A percentile compares a stretch with the other conserved stretches of the same genome.
phyloP scores from a whole-genome alignment of 2,888 invertebrate genomes.

The Parnassius smintheus region DNA sequence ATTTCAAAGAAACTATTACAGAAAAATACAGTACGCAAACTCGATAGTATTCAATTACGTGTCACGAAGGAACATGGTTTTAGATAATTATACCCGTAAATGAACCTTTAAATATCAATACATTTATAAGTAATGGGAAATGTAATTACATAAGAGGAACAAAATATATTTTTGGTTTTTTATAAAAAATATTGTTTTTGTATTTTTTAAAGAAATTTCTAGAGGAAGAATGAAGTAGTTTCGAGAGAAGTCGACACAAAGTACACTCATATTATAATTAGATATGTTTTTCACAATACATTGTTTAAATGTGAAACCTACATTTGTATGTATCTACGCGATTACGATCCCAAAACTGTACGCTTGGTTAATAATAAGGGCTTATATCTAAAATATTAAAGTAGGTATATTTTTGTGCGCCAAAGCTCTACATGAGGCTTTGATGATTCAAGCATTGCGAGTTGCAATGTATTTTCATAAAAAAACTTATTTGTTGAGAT shows the following conservation, averaged over 20 bases:
- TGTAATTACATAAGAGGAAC: slow-evolving; percentile 24
- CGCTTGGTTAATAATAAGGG: slow-evolving; percentile 65
- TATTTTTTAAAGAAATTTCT: too few relatives aligned
- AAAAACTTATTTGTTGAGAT: slow-evolving; percentile 14
- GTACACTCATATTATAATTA: slow-evolving; percentile 73
- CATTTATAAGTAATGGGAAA: slow-evolving; percentile 24
- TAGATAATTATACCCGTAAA: slow-evolving; percentile 44
- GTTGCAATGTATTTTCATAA: slow-evolving; percentile 37
- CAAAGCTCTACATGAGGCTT: slow-evolving; percentile 65
- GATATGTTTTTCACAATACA: slow-evolving; percentile 70
- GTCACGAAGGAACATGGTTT: slow-evolving; percentile 71
- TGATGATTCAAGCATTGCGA: slow-evolving; percentile 61
- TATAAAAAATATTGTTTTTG: slow-evolving; percentile 2
- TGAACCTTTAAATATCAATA: slow-evolving; percentile 18
- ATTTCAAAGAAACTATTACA: slow-evolving; percentile 21
- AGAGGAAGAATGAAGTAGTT: slow-evolving; percentile 37
- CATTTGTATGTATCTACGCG: slow-evolving; percentile 68
- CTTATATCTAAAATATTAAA: slow-evolving; percentile 65
- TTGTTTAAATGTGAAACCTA: slow-evolving; percentile 77
- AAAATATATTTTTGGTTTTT: slow-evolving; percentile 15
- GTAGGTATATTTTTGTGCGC: slow-evolving; percentile 58
- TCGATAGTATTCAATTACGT: slow-evolving; percentile 36
- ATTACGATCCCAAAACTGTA: slow-evolving; percentile 72
- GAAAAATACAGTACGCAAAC: slow-evolving; percentile 26
- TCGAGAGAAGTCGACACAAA: slow-evolving; percentile 50